Percentiles rank a stretch among this genome's conserved stretches.
Evolutionary conservation across 2,888 invertebrate species (phyloP).

Genomic region (Agriopis marginaria): DNA sequence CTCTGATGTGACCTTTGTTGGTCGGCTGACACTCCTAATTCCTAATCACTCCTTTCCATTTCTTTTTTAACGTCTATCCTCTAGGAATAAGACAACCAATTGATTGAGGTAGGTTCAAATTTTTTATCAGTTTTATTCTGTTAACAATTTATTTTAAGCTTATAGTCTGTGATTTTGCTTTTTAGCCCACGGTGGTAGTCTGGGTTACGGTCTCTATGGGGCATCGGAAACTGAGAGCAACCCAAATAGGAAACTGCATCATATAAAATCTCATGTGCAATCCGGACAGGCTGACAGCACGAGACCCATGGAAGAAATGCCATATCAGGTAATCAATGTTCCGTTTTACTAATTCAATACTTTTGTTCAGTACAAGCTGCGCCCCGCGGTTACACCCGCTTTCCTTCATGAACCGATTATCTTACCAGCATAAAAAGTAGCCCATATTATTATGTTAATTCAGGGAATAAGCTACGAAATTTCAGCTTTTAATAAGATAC

Average conservation of each 20-base stretch:
- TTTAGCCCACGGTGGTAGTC: constrained; percentile 85
- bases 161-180: constrained; percentile 47
- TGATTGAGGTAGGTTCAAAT: constrained; percentile 32
- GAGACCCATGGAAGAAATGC: constrained; percentile 85
- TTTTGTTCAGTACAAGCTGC: no score
- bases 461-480: no score
- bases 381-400: no score
- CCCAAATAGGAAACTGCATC: constrained; percentile 75
- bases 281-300: constrained; percentile 72
- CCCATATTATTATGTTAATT: no score
- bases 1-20: constrained; percentile 64
- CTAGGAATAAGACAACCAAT: constrained; percentile 1
- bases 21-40: constrained; percentile 72
- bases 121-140: constrained; percentile 5
- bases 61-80: constrained; percentile 26
- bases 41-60: constrained; percentile 62
- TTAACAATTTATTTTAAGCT: constrained; percentile 11
- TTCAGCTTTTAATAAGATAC: no score
- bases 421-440: no score
- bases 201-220: constrained; percentile 87
- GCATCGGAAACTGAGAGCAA: constrained; percentile 71
- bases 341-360: background rate
- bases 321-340: constrained; percentile 81
- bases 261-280: constrained; percentile 82
- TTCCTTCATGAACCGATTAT: no score